Conservation (phyloP, 2,797 vertebrate species). For the Sebastes goodei region DNA sequence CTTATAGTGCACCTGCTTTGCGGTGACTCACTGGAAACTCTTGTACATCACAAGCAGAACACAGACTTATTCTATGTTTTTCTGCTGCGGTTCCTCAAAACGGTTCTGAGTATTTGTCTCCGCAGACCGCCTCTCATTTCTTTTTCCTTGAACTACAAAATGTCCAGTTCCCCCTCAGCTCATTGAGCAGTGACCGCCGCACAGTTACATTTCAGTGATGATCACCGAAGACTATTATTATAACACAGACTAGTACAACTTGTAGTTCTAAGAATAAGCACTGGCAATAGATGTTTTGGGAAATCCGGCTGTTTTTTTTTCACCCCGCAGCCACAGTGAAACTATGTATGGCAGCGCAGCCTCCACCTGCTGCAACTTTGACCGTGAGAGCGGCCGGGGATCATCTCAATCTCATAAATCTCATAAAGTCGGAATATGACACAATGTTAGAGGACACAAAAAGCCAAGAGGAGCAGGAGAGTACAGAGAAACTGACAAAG, state of each 20-base stretch:
- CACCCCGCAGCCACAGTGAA: neutral
- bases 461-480: conserved; percentile 26
- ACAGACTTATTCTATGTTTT: conserved; percentile 9
- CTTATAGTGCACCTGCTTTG: conserved; percentile 18
- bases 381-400: neutral
- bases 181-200: neutral
- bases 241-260: conserved; percentile 5
- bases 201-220: neutral
- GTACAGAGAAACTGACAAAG: conserved; percentile 58
- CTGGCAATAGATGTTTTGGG: conserved; percentile 7
- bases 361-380: conserved; percentile 33
- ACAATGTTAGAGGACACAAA: conserved; percentile 37
- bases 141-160: conserved; percentile 32
- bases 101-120: neutral
- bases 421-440: conserved; percentile 18
- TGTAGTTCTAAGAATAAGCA: conserved; percentile 36
- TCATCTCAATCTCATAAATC: conserved; percentile 30
- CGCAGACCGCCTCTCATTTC: neutral
- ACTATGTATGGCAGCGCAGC: neutral
- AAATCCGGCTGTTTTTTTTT: neutral
- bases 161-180: conserved; percentile 12
- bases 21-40: conserved; percentile 50
- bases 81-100: conserved; percentile 31
- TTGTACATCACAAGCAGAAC: neutral
- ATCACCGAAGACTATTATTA: conserved; percentile 19